A percentile compares a stretch with the other conserved stretches of the same genome.
phyloP scores from a whole-genome alignment of 2,888 invertebrate genomes.

The Scaeva pyrastri region DNA sequence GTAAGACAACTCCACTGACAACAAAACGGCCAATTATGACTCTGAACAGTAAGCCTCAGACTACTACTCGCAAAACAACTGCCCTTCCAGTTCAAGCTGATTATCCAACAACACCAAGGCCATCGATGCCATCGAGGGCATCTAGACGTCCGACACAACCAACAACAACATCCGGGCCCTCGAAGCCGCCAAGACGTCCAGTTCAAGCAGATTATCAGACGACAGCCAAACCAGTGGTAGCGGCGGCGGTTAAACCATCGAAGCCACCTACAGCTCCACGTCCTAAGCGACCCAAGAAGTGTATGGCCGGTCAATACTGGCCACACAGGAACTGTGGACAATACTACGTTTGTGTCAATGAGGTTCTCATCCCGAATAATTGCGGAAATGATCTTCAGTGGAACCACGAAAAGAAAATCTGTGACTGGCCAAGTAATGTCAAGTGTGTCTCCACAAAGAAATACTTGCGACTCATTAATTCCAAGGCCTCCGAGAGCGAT shows the following conservation, averaged over 20 bases:
- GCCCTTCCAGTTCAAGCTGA: conserved; percentile 75
- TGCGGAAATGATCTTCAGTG: conserved; percentile 92
- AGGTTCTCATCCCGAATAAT: conserved; percentile 87
- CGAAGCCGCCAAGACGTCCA: conserved; percentile 79
- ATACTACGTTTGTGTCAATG: conserved; percentile 92
- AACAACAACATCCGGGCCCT: conserved; percentile 80
- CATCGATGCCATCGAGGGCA: conserved; percentile 46
- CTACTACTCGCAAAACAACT: conserved; percentile 78
- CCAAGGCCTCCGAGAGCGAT: conserved; percentile 83
- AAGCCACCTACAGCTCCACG: conserved; percentile 52
- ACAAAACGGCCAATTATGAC: conserved; percentile 77
- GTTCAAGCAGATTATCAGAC: conserved; percentile 80
- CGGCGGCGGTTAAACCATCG: conserved; percentile 78
- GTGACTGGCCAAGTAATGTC: conserved; percentile 90
- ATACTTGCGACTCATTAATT: conserved; percentile 80
- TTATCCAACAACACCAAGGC: conserved; percentile 77
- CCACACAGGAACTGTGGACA: conserved; percentile 89
- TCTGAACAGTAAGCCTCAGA: conserved; percentile 77
- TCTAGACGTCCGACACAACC: conserved; percentile 19
- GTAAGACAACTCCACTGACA: conserved; percentile 82
- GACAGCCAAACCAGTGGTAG: conserved; percentile 82
- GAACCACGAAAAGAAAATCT: conserved; percentile 87
- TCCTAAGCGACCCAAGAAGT: conserved; percentile 80
- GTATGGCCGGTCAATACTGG: conserved; percentile 90
- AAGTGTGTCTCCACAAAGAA: conserved; percentile 85